A percentile compares a stretch with the other conserved stretches of the same genome.
These are phyloP conservation scores for Ceuthmochares aereus DNA, from an alignment of 2,113 vertebrate species.

Conservation along the genomic window DNA sequence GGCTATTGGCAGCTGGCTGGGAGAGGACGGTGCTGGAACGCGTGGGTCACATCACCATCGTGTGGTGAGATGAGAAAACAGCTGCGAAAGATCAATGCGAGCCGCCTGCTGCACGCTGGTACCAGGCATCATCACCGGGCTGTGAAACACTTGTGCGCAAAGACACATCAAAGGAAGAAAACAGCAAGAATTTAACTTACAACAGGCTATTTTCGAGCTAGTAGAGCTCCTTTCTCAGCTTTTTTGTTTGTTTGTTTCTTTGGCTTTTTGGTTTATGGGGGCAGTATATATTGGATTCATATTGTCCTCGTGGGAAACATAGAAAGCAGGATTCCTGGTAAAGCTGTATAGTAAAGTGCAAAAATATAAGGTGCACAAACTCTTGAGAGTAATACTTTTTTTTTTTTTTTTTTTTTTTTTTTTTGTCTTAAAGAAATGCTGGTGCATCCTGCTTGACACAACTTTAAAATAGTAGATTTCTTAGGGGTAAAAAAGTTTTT, in stretches of 20 bases:
- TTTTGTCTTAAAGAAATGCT: not conserved
- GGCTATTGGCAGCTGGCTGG: no score
- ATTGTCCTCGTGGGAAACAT: not conserved
- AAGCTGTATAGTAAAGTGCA: not conserved
- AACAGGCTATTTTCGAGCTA: no score
- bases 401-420: no score
- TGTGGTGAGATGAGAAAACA: not conserved
- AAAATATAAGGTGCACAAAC: not conserved
- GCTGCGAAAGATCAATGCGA: fast-evolving
- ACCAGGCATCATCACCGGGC: fast-evolving
- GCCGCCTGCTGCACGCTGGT: not conserved
- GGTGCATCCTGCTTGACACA: not conserved
- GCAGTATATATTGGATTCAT: not conserved
- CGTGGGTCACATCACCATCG: slow-evolving; percentile 6
- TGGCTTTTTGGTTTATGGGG: fast-evolving
- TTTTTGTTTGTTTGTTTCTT: no score
- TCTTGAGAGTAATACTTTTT: not conserved
- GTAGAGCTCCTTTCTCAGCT: fast-evolving
- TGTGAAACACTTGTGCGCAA: no score
- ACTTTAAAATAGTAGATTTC: not conserved
- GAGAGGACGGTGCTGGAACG: not conserved
- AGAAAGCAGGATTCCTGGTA: not conserved
- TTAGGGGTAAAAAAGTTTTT: no score
- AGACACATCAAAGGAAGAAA: not conserved
- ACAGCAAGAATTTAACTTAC: fast-evolving